phyloP scores from a whole-genome alignment of 2,113 vertebrate genomes.

The Hystrix brachyura region DNA sequence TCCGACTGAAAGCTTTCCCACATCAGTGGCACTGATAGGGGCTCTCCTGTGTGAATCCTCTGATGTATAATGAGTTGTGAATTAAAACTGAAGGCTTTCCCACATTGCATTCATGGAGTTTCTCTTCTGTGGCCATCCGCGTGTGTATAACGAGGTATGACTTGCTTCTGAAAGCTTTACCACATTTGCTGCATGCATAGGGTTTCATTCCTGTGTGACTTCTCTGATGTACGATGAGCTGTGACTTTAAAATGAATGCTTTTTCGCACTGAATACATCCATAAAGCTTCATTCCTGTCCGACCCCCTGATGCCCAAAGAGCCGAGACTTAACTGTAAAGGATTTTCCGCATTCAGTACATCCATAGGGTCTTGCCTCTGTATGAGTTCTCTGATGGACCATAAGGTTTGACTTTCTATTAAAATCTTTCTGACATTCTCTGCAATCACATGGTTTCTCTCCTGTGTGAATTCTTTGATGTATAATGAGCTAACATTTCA shows the following conservation, averaged over 20 bases:
- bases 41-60: too few species aligned
- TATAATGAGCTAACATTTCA: too few species aligned
- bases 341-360: constrained; percentile 74
- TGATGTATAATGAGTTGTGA: too few species aligned
- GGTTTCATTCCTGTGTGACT: constrained; percentile 79
- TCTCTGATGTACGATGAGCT: constrained; percentile 71
- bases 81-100: too few species aligned
- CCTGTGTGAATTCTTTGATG: too few species aligned
- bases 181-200: constrained; percentile 71
- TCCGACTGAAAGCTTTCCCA: constrained; percentile 75
- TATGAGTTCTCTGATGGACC: constrained; percentile 73
- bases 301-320: constrained; percentile 76
- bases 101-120: constrained; percentile 66
- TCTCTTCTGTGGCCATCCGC: constrained; percentile 73
- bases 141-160: constrained; percentile 38
- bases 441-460: constrained; percentile 65
- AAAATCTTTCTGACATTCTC: constrained; percentile 80
- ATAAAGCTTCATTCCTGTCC: constrained; percentile 78
- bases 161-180: constrained; percentile 67
- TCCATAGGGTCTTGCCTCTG: constrained; percentile 40
- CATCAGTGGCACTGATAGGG: constrained; percentile 59
- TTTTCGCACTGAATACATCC: constrained; percentile 76
- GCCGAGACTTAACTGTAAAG: constrained; percentile 79
- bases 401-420: constrained; percentile 74
- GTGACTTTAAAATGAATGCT: constrained; percentile 75